phyloP scores from a whole-genome alignment of 2,888 invertebrate species.

The Drosophila formosana region DNA sequence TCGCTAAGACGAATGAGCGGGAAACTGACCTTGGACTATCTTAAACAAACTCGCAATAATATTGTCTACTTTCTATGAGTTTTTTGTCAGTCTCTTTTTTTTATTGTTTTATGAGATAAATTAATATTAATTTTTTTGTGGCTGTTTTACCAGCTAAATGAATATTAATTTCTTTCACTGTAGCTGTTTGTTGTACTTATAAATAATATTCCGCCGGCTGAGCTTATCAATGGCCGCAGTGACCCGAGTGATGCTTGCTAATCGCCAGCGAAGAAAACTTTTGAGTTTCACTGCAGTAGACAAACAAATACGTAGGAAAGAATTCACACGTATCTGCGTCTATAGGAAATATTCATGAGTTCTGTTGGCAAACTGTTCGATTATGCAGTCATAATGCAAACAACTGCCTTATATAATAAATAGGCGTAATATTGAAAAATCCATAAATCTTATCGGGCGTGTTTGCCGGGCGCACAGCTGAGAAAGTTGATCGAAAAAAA shows the following conservation, averaged over 20 bases:
- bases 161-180: constrained; percentile 3
- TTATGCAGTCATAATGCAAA: constrained; percentile 1
- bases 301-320: background rate
- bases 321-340: background rate
- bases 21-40: constrained; percentile 12
- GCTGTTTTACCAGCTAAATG: background rate
- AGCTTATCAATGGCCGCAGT: constrained; percentile 61
- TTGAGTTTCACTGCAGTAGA: constrained; percentile 14
- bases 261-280: constrained; percentile 60
- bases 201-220: constrained; percentile 12
- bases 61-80: background rate
- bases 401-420: constrained; percentile 16
- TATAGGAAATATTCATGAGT: background rate
- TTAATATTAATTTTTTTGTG: background rate
- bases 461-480: constrained; percentile 58
- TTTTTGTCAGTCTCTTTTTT: background rate
- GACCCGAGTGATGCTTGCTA: constrained; percentile 56
- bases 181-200: constrained; percentile 6
- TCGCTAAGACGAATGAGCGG: background rate
- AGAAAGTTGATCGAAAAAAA: constrained; percentile 30
- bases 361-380: constrained; percentile 11
- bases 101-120: background rate
- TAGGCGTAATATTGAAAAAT: constrained; percentile 56
- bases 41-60: constrained; percentile 1
- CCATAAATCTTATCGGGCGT: constrained; percentile 53